phyloP scores from a whole-genome alignment of 2,113 vertebrate genomes.

The Pantherophis guttatus region DNA sequence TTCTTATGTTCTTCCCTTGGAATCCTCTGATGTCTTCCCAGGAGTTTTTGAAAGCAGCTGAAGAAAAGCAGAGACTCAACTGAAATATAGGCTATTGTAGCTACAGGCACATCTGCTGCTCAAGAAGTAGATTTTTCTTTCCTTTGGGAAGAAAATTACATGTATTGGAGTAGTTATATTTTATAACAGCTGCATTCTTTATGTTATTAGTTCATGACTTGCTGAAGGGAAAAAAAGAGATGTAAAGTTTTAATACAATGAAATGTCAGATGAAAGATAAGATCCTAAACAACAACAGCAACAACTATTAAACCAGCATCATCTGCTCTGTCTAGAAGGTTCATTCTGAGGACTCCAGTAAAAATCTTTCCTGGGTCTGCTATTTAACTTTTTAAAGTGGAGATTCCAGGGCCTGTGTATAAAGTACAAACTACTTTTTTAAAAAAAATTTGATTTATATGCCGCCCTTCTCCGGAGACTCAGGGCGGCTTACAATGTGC shows the following conservation, averaged over 20 bases:
- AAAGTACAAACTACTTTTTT: background rate
- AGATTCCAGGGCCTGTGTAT: background rate
- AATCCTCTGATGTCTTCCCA: constrained; percentile 11
- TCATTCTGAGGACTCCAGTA: background rate
- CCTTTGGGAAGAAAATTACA: constrained; percentile 7
- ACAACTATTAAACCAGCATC: background rate
- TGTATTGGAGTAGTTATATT: background rate
- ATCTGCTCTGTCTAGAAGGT: background rate
- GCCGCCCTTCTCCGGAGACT: too few species aligned
- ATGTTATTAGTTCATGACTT: background rate
- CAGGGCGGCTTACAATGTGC: too few species aligned
- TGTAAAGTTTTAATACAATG: background rate
- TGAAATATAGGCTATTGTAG: constrained; percentile 23
- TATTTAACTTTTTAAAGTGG: background rate
- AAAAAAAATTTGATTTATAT: too few species aligned
- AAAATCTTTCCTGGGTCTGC: background rate
- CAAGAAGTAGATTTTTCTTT: constrained; percentile 20
- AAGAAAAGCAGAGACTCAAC: constrained; percentile 12
- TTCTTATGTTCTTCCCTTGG: constrained; percentile 12
- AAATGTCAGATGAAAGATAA: background rate
- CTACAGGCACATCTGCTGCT: constrained; percentile 36
- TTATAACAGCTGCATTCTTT: constrained; percentile 13
- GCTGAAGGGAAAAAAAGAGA: constrained; percentile 11
- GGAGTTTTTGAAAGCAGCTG: constrained; percentile 30
- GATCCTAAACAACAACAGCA: background rate